Conservation (phyloP, 2,797 vertebrate genomes). For the Ambastaia sidthimunki region DNA sequence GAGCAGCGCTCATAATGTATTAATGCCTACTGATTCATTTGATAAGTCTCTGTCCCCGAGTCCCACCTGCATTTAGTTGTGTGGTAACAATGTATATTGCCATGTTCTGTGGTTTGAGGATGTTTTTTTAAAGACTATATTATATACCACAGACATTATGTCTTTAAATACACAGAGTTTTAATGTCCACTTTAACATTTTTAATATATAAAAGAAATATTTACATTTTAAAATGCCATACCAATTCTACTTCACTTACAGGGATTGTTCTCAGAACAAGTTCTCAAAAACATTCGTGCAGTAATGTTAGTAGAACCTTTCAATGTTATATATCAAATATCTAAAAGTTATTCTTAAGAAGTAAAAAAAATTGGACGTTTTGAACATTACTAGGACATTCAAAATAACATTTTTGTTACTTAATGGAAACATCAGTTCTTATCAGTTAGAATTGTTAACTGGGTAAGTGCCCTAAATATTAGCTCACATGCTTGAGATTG, state of each 20-base stretch:
- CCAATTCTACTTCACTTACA: no score
- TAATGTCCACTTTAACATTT: not conserved
- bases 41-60: constrained; percentile 55
- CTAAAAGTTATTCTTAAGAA: no score
- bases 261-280: no score
- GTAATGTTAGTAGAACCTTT: no score
- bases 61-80: constrained; percentile 58
- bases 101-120: constrained; percentile 18
- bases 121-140: constrained; percentile 2
- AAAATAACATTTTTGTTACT: no score
- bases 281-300: no score
- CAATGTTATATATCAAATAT: no score
- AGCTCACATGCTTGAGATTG: not conserved
- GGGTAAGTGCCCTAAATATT: not conserved
- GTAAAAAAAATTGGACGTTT: no score
- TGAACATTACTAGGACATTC: no score
- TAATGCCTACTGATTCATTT: constrained; percentile 69
- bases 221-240: not conserved
- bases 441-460: not conserved
- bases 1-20: constrained; percentile 68
- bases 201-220: not conserved
- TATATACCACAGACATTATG: not conserved
- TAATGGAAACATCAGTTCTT: no score
- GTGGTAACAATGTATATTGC: constrained; percentile 52
- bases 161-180: not conserved